Base-by-base conservation (phyloP, 2,888 invertebrate species). In the Halictus ligatus region DNA sequence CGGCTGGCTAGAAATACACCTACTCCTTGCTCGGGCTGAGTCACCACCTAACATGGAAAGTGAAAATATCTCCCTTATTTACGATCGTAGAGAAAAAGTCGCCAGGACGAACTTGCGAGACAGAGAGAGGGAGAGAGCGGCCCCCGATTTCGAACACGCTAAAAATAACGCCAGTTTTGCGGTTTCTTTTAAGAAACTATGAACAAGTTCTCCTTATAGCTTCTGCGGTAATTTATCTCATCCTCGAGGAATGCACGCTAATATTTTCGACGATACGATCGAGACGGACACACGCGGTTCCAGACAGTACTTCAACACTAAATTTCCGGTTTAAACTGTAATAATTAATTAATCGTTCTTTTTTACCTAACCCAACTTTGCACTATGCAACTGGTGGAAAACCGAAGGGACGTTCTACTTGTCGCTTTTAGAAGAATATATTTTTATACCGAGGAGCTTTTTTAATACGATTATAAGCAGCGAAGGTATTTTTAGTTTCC, bases 51-150 rank as follows among this genome's bases (percentile, higher is more conserved):
- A 25, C 48, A 43, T 40, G 72, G 46, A 13, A 72, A 72, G 35
- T 25, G 72, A 46, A 72, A 64, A 64, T 64, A 64, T 64, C 64
- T 64, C 25, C 29, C 64, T 64, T 64, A 64, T 64, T 64, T 64
- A 64, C 7, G 64, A 64, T 29, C 25, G 64, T 29, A 29, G 64
- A 5, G 64, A 54, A 54, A 64, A 64, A 64, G 64, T 64, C 5
- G 6, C 15, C 64, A 15, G 25, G 29, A 64, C 29, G 15, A 64
- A 29, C 64, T 29, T 7, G 15, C 10, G 10, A 35, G 8, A n/a
- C 29, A n/a, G n/a, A n/a, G n/a, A n/a, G n/a, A n/a, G n/a, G n/a
- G 21, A 54, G 25, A 25, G n/a, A 29, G 2, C 7, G 7, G 64
- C 15, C 7, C 25, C 15, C 25, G 64, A 15, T 64, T 64, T 15